Evolutionary conservation across 2,797 vertebrate genomes (phyloP), one percentile per base, ranked within the genome.

Genomic region (Florisuga fusca): DNA sequence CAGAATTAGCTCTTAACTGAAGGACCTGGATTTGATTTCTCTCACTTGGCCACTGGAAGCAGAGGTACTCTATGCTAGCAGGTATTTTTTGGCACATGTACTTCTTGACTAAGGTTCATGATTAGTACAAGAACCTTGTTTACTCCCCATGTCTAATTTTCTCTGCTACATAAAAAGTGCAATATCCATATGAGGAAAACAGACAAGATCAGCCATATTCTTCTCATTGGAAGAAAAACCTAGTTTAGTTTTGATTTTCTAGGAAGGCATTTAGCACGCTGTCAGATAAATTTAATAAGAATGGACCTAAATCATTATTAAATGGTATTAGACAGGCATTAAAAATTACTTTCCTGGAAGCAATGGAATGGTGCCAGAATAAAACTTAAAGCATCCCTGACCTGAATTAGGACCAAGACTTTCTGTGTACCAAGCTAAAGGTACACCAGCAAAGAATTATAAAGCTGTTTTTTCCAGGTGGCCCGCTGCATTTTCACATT

Each of bases 341-440:
- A 87, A 83, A 83, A 55, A 33, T 78, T 96, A 36, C 41, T 94
- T 91, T n/a, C 66, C 79, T 91, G 51, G 80, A 95, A 96, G 62
- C 87, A 86, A 84, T 62, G 58, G 69, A 94, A 53, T 1, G 0
- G 10, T 83, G 58, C 76, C 53, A 79, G 33, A n/a, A 69, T 78
- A 83, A 94, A 95, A 94, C 22, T 59, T 85, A 63, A 62, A 84
- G 75, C 63, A 89, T 50, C 55, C 36, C 53, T 74, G 41, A 80
- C 33, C 50, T 90, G 75, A 91, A 87, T 73, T 29, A 79, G 4
- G 36, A 57, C 51, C 66, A 93, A 19, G 5, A 5, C 82, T 77
- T 91, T 93, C 62, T 67, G 6, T 81, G 57, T 90, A 50, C 64
- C 64, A 25, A 33, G n/a, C 38, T 71, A 58, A 87, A 93, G 73